These are phyloP conservation scores for Brachionus plicatilis DNA, from an alignment of 1,140 invertebrate genomes.

Conservation along the genomic window DNA sequence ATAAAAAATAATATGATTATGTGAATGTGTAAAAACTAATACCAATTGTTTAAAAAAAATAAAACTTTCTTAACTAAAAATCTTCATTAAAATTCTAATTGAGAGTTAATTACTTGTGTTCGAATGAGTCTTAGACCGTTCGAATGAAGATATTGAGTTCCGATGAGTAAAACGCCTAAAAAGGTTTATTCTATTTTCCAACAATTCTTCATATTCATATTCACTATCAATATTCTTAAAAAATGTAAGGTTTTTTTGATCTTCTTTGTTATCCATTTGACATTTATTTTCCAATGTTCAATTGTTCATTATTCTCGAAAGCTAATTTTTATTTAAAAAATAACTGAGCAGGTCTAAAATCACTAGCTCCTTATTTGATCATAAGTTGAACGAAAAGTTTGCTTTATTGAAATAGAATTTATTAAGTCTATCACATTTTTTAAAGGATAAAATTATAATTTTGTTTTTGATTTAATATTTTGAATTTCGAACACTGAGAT, in stretches of 20 bases:
- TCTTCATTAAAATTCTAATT: background rate
- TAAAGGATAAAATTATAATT: no score
- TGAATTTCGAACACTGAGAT: no score
- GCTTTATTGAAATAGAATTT: no score
- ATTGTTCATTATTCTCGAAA: background rate
- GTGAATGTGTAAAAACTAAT: background rate
- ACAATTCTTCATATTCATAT: background rate
- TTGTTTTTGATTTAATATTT: no score
- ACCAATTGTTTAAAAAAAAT: background rate
- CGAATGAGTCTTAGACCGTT: background rate
- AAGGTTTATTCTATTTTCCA: background rate
- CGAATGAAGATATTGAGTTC: background rate
- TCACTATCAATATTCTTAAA: constrained; percentile 2
- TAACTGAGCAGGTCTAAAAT: background rate
- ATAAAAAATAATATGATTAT: background rate
- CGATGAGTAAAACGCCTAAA: background rate
- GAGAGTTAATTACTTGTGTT: background rate
- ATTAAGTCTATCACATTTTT: no score
- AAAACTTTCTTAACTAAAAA: background rate
- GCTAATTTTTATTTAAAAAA: background rate
- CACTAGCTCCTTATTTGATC: no score
- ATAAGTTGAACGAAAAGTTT: no score
- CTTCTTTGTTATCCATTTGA: background rate
- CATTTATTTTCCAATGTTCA: background rate
- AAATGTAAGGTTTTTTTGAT: background rate